Evolutionary conservation across 2,113 vertebrate genomes (phyloP).

Genomic region (Psettodes erumei): DNA sequence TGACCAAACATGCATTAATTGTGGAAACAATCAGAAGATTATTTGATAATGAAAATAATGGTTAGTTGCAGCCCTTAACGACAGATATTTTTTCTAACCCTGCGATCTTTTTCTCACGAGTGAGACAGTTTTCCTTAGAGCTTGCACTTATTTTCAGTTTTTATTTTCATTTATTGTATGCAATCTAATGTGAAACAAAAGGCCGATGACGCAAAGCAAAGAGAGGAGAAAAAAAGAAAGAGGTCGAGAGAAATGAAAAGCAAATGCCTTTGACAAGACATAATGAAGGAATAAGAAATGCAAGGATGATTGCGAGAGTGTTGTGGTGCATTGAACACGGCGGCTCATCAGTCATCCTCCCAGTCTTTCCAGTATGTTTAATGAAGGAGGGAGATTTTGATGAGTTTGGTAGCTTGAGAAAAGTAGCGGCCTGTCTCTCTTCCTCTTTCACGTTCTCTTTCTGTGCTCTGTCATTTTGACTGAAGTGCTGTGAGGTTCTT

Average conservation of each 20-base stretch:
- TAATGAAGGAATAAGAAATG: conserved; percentile 19
- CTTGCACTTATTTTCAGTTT: neutral
- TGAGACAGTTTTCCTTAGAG: neutral
- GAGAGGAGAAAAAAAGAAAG: neutral
- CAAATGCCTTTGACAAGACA: conserved; percentile 10
- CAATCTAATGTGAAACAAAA: neutral
- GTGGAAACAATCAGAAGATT: too few relatives aligned
- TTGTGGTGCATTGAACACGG: neutral
- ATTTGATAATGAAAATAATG: too few relatives aligned
- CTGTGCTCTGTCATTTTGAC: conserved; percentile 8
- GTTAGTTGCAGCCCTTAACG: too few relatives aligned
- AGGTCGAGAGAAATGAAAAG: conserved; percentile 1
- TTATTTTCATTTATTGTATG: neutral
- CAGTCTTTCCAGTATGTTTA: conserved; percentile 7
- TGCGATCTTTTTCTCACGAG: neutral
- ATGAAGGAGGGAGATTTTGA: conserved; percentile 21
- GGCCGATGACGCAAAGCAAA: neutral
- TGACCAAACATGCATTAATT: too few relatives aligned
- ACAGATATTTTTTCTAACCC: too few relatives aligned
- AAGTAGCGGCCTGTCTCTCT: neutral
- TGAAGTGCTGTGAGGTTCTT: conserved; percentile 7
- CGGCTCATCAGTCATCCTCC: conserved; percentile 33
- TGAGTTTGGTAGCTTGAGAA: neutral
- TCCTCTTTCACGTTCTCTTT: conserved; percentile 13
- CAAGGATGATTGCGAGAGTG: conserved; percentile 14